Percentiles rank a stretch among this genome's conserved stretches.
Evolutionary conservation across 2,797 vertebrate genomes (phyloP).

Genomic region (Bufotes viridis): DNA sequence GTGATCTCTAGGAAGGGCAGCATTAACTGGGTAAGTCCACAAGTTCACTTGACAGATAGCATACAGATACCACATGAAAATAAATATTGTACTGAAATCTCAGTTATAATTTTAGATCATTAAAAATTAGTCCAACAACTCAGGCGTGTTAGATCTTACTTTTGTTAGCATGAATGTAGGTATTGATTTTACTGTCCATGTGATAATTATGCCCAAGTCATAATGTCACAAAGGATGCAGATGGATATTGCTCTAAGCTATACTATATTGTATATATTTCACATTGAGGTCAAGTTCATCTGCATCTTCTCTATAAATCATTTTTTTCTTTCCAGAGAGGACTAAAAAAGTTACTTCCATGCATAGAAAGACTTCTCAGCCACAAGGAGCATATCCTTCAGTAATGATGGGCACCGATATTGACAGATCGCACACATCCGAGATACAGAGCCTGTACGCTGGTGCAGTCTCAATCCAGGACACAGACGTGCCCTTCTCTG

Average conservation of each 20-base stretch:
- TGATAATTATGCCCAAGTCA: not conserved
- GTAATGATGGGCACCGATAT: not conserved
- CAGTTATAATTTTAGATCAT: not conserved
- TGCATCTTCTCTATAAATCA: not conserved
- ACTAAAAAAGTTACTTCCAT: not conserved
- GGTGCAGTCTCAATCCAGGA: not conserved
- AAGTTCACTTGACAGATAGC: not conserved
- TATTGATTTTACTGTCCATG: not conserved
- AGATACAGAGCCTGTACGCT: not conserved
- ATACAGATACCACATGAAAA: not conserved
- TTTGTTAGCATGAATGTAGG: not conserved
- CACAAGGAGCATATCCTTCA: not conserved
- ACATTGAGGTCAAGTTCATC: not conserved
- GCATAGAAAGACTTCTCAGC: not conserved
- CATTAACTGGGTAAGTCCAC: not conserved
- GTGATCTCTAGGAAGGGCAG: not conserved
- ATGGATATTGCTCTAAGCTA: not conserved
- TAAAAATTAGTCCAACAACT: not conserved
- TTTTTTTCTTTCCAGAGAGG: not conserved
- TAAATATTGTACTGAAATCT: not conserved
- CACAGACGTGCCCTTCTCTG: constrained; percentile 25
- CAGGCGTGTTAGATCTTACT: not conserved
- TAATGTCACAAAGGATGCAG: not conserved
- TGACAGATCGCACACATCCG: not conserved
- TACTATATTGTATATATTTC: not conserved